phyloP scores from a whole-genome alignment of 2,113 vertebrate species.

The cattle (Bos taurus) region DNA sequence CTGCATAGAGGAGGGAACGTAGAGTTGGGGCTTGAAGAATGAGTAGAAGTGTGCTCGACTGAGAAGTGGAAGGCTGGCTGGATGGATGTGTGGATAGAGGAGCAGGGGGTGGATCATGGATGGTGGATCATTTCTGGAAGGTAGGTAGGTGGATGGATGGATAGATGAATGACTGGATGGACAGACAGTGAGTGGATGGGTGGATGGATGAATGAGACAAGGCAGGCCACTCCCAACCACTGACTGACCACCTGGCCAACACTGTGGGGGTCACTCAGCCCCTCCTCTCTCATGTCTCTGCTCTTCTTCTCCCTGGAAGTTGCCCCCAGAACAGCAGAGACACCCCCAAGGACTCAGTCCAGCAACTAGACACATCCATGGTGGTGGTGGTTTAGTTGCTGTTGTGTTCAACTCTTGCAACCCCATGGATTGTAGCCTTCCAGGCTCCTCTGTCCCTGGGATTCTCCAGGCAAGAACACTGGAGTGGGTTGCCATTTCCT shows the following conservation, averaged over 20 bases:
- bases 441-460: neutral
- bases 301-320: neutral
- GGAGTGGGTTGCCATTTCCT: neutral
- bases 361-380: neutral
- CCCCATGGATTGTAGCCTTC: neutral
- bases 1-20: neutral
- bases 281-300: neutral
- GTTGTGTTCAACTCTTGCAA: neutral
- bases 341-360: neutral
- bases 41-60: neutral
- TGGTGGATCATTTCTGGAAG: neutral
- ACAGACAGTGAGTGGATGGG: neutral
- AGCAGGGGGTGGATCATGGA: neutral
- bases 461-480: neutral
- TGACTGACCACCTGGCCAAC: neutral
- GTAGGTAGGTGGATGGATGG: accelerated
- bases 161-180: accelerated
- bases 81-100: neutral
- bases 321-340: neutral
- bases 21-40: neutral
- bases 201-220: neutral
- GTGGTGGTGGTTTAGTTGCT: neutral
- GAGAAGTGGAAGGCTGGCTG: neutral
- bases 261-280: accelerated
- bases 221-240: too few species aligned